Conservation (phyloP, 2,888 invertebrate genomes). For the Plagodis pulveraria region DNA sequence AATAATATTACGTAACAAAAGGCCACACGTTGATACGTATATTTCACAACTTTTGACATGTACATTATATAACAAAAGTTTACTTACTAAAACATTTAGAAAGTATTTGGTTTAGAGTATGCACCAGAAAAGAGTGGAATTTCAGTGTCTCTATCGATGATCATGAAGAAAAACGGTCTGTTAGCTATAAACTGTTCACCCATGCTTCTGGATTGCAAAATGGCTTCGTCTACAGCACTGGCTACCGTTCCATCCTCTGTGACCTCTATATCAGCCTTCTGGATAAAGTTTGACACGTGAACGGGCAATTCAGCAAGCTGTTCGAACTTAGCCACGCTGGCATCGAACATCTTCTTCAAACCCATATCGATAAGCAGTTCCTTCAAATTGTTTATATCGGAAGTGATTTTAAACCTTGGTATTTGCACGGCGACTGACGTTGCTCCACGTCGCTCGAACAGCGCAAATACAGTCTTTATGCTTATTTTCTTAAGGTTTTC, state of each 20-base stretch:
- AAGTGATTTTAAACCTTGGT: constrained; percentile 85
- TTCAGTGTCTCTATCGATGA: constrained; percentile 59
- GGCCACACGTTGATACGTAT: too few relatives aligned
- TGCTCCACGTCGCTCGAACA: constrained; percentile 60
- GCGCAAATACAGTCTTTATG: constrained; percentile 71
- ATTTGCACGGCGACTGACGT: constrained; percentile 81
- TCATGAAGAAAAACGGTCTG: constrained; percentile 73
- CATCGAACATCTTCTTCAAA: constrained; percentile 61
- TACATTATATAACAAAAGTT: too few relatives aligned
- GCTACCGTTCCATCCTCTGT: constrained; percentile 69
- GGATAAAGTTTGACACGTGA: constrained; percentile 64
- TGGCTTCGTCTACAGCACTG: constrained; percentile 50
- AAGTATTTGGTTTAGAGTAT: constrained; percentile 68
- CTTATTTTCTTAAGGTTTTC: constrained; percentile 74
- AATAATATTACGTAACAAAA: too few relatives aligned
- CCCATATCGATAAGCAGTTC: constrained; percentile 73
- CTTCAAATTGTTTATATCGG: constrained; percentile 75
- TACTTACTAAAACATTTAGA: constrained; percentile 36
- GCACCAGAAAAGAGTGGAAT: constrained; percentile 69
- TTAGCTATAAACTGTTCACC: constrained; percentile 56
- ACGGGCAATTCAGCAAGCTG: constrained; percentile 48
- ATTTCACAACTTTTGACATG: too few relatives aligned
- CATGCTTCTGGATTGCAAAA: constrained; percentile 47
- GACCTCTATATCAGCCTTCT: constrained; percentile 72
- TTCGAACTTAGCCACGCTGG: constrained; percentile 52